A percentile compares a stretch with the other conserved stretches of the same genome.
phyloP scores from a whole-genome alignment of 2,888 invertebrate species.

The Andrena chrysosceles region DNA sequence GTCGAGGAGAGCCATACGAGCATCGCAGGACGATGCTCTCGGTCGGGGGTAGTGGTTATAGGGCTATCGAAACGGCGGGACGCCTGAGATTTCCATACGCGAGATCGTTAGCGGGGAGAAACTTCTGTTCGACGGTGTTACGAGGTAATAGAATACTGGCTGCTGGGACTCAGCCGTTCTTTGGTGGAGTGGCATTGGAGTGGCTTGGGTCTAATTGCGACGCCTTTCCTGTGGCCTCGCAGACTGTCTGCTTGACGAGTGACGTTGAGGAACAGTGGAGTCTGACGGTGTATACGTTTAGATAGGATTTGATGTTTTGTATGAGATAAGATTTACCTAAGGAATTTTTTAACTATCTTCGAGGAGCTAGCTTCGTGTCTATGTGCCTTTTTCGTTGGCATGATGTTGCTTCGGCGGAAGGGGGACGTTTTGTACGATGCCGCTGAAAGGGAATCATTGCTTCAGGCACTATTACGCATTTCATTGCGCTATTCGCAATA shows the following conservation, averaged over 20 bases:
- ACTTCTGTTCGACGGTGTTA: conserved; percentile 34
- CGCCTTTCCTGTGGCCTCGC: neutral
- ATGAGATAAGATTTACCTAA: neutral
- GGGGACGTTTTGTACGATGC: no score
- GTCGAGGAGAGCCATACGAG: conserved; percentile 15
- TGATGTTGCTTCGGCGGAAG: no score
- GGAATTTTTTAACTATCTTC: neutral
- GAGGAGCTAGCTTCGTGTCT: no score
- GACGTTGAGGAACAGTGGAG: no score
- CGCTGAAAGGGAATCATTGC: no score
- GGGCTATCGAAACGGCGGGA: conserved; percentile 16
- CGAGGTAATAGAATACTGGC: conserved; percentile 23
- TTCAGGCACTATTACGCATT: neutral
- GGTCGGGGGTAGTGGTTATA: neutral
- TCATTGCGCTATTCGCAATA: neutral
- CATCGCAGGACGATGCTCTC: neutral
- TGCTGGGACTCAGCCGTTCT: neutral
- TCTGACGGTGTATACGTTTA: no score
- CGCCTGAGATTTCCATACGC: conserved; percentile 40
- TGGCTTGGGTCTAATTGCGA: conserved; percentile 1
- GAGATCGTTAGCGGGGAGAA: conserved; percentile 18
- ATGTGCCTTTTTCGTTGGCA: no score
- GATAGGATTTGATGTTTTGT: no score
- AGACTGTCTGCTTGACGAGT: neutral
- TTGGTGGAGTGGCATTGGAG: neutral